Percentiles rank a stretch among this genome's conserved stretches.
Evolutionary conservation across 1,140 invertebrate species (phyloP).

Genomic region (Cryptotermes secundus): DNA sequence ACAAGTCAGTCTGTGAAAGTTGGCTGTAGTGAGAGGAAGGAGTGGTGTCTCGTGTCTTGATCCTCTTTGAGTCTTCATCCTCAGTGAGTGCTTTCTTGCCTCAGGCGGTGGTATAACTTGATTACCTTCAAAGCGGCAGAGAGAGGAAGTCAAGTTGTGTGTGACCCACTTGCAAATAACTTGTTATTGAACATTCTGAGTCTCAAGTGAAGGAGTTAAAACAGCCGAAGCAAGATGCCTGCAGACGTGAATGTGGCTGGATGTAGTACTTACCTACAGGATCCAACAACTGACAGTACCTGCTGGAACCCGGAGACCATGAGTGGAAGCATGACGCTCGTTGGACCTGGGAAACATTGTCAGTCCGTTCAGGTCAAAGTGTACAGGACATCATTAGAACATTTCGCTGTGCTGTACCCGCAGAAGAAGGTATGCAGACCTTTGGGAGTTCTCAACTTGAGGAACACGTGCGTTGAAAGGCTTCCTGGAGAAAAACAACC

Average conservation of each 20-base stretch:
- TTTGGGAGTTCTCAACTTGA: slow-evolving; percentile 61
- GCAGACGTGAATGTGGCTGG: slow-evolving; percentile 50
- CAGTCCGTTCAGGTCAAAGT: slow-evolving; percentile 64
- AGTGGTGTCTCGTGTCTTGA: neutral
- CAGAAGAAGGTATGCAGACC: slow-evolving; percentile 63
- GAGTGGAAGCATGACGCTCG: slow-evolving; percentile 60
- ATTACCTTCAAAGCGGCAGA: neutral
- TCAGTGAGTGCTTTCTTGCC: neutral
- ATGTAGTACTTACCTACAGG: slow-evolving; percentile 46
- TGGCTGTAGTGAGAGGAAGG: neutral
- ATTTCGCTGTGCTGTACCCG: slow-evolving; percentile 67
- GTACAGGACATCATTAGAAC: slow-evolving; percentile 64
- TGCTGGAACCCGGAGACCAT: slow-evolving; percentile 62
- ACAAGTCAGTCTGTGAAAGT: neutral
- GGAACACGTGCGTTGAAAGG: slow-evolving; percentile 58
- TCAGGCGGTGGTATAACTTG: neutral
- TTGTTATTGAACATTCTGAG: neutral
- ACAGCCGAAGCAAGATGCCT: slow-evolving; percentile 45
- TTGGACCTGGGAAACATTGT: slow-evolving; percentile 57
- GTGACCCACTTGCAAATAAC: neutral
- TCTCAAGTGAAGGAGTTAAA: neutral
- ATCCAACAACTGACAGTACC: slow-evolving; percentile 45
- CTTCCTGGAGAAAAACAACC: slow-evolving; percentile 46
- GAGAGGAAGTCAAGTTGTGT: neutral
- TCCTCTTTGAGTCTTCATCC: too few relatives aligned